Evolutionary conservation across 2,797 vertebrate species (phyloP), one percentile per base, ranked within the genome.

Genomic region (Sebastes goodei): DNA sequence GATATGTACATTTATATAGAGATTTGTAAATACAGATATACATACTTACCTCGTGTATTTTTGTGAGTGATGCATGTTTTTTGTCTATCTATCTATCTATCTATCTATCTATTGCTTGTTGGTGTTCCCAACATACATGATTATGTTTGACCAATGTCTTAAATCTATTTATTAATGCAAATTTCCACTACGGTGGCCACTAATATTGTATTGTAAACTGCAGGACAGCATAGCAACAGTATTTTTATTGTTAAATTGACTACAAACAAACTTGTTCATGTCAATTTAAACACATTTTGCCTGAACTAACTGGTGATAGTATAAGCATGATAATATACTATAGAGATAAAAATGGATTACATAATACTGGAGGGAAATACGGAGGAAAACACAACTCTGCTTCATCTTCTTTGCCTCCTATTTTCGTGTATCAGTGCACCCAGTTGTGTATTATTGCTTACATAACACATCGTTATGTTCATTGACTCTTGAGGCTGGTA

Each of bases 361-460:
- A 9, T 11, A 10, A 27, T 7, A 46, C 15, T 52, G 49, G 49
- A 52, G 7, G 42, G 42, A 52, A 52, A 1, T 1, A n/a, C 2
- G 49, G 20, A 69, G 27, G 15, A 62, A 64, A 64, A 10, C 3
- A 9, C 27, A 23, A 1, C 49, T 53, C 21, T 27, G 62, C 38
- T 60, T 73, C 9, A 0, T 20, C 1, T 66, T 71, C 55, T 49
- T 60, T 38, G 56, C 20, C n/a, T 46, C 29, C 27, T 74, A 4
- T 78, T 71, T 60, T 46, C 1, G 2, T 55, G 7, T 3, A 53
- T 38, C 7, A 35, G 20, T 32, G 29, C 64, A 32, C 6, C 17
- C 25, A 59, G 71, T 59, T 82, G 55, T 74, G 32, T 62, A n/a
- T 82, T 66, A 63, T 69, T 69, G 6, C 59, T 90, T 86, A 88